Evolutionary conservation across 2,797 vertebrate species (phyloP).

Genomic region (Menidia menidia): DNA sequence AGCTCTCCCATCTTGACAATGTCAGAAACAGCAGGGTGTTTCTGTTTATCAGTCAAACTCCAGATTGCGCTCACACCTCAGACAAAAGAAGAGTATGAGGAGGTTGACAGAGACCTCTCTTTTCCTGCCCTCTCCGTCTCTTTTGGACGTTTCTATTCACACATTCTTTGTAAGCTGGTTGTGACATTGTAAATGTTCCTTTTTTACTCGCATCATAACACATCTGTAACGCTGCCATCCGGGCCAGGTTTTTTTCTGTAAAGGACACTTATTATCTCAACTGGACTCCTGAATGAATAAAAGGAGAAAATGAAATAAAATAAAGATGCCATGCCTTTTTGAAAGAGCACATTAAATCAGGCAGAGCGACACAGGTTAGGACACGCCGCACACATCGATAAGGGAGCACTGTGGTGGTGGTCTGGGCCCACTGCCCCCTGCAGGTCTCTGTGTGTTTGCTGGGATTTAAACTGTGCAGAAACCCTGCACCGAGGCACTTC

Average conservation of each 20-base stretch:
- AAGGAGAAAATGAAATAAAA: background rate
- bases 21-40: slow-evolving; percentile 37
- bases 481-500: background rate
- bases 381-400: background rate
- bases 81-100: background rate
- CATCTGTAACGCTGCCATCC: background rate
- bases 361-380: background rate
- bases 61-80: slow-evolving; percentile 7
- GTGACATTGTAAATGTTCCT: background rate
- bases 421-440: background rate
- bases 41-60: slow-evolving; percentile 28
- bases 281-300: background rate
- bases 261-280: background rate
- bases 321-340: background rate
- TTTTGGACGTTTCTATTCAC: background rate
- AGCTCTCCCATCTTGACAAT: slow-evolving; percentile 49
- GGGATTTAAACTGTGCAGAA: slow-evolving; percentile 2
- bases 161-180: background rate
- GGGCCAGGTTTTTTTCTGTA: background rate
- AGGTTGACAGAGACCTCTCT: slow-evolving; percentile 8
- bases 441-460: background rate
- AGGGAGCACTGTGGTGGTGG: background rate
- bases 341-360: background rate
- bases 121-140: background rate
- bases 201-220: background rate